Base-by-base conservation (phyloP, 1,140 invertebrate species). In the Piezodorus guildinii region DNA sequence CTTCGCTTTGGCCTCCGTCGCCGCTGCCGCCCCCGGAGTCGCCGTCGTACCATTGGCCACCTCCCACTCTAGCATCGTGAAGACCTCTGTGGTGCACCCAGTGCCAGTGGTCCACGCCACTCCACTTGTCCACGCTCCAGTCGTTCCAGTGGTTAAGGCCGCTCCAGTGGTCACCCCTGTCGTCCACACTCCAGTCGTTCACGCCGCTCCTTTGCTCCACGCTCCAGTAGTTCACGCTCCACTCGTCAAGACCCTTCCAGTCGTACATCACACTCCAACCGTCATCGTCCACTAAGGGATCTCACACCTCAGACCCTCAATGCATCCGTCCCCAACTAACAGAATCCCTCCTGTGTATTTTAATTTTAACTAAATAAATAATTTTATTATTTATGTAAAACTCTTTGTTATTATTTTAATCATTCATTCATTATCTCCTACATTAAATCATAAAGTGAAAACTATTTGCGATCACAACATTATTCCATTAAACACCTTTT, bases 1-100 rank as follows among this genome's bases (percentile, higher is more conserved):
- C 68, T 71, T 81, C 71, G 79, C 79, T 64, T 78, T 75, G 69
- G 79, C 78, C 62, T 75, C 75, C 46, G 77, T 77, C 54, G 73
- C 74, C 65, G 73, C 71, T 21, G 51, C 71, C 3, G 72, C 72
- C 2, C 52, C 66, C 10, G 59, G 56, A 16, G 23, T 43, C 17
- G 61, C 44, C 2, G 62, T 63, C 12, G 56, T 60, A 23, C 54
- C 63, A 2, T 49, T 65, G n/a, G 64, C 64, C n/a, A 65, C 63
- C 46, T 60, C 60, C 52, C 67, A 68, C 64, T 27, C 64, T 17
- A 46, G 56, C 25, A 51, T 63, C 17, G 63, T 65, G n/a, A 66
- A 59, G 63, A 65, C 52, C 59, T 60, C 63, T 10, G 61, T 67
- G 45, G 66, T 67, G 8, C 66, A 67, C 59, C 65, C 67, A 10